Conservation (phyloP, 2,888 invertebrate genomes). For the Odontocerum albicorne region DNA sequence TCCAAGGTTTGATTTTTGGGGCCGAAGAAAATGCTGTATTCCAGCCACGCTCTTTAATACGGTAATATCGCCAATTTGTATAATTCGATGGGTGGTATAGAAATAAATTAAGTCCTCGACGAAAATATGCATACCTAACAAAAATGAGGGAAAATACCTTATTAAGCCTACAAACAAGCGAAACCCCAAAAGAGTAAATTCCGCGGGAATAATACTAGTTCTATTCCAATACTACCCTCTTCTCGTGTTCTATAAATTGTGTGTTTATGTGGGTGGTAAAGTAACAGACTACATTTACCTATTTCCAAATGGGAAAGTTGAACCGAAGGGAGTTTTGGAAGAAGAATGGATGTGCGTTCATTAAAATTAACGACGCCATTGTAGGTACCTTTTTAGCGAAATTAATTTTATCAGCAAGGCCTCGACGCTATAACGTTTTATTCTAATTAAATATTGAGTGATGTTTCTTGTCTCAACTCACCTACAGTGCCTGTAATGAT, state of each 20-base stretch:
- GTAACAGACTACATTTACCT: conserved; percentile 31
- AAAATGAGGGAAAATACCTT: no score
- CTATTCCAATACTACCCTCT: conserved; percentile 15
- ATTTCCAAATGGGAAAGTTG: conserved; percentile 26
- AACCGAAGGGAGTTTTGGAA: conserved; percentile 3
- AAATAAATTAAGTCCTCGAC: no score
- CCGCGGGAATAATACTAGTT: no score
- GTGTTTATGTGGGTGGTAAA: conserved; percentile 34
- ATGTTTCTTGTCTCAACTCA: conserved; percentile 8
- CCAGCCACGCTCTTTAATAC: no score
- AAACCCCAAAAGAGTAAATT: no score
- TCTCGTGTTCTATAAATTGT: conserved; percentile 34
- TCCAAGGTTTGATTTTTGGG: no score
- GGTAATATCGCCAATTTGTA: no score
- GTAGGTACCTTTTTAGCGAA: conserved; percentile 32
- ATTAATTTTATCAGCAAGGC: conserved; percentile 29
- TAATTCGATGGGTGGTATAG: no score
- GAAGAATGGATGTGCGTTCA: conserved; percentile 26
- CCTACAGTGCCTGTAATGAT: conserved; percentile 2
- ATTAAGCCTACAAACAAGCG: no score
- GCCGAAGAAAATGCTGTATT: no score
- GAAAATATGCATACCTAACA: no score
- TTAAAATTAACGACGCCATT: conserved; percentile 35
- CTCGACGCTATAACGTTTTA: conserved; percentile 9
- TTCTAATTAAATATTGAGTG: conserved; percentile 21